A percentile compares a stretch with the other conserved stretches of the same genome.
phyloP scores from a whole-genome alignment of 2,888 invertebrate species.

The Andrena bicolor region DNA sequence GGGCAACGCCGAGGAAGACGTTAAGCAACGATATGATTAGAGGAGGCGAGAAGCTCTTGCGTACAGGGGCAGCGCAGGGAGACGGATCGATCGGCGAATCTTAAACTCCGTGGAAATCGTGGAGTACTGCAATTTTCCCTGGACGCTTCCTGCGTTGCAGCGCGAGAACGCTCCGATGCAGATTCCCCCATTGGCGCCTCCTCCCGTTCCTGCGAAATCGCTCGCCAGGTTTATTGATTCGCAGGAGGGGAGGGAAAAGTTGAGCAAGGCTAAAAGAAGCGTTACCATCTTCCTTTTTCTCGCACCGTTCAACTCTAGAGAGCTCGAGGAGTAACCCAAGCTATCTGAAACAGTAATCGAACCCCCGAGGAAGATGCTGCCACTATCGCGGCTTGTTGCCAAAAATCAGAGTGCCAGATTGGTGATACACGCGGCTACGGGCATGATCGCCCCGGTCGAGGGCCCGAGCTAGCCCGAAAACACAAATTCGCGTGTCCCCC shows the following conservation, averaged over 20 bases:
- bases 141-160: conserved; percentile 46
- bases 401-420: not conserved
- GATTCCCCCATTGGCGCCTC: conserved; percentile 24
- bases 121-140: conserved; percentile 39
- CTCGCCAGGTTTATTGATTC: conserved; percentile 24
- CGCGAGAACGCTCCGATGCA: conserved; percentile 7
- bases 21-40: conserved; percentile 62
- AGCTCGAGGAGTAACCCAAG: too few species aligned
- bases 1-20: conserved; percentile 61
- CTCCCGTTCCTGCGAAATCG: not conserved
- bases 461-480: conserved; percentile 49
- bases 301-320: not conserved
- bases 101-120: conserved; percentile 50
- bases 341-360: too few species aligned
- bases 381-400: too few species aligned
- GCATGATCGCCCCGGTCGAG: not conserved
- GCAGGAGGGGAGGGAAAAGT: not conserved
- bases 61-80: not conserved
- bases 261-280: not conserved
- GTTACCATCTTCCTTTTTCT: not conserved
- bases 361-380: too few species aligned
- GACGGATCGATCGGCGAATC: conserved; percentile 49
- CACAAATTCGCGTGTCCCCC: conserved; percentile 60
- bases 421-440: not conserved
- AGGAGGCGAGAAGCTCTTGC: conserved; percentile 54